Conservation (phyloP, 2,888 invertebrate genomes). For the Vesta saturnalis region DNA sequence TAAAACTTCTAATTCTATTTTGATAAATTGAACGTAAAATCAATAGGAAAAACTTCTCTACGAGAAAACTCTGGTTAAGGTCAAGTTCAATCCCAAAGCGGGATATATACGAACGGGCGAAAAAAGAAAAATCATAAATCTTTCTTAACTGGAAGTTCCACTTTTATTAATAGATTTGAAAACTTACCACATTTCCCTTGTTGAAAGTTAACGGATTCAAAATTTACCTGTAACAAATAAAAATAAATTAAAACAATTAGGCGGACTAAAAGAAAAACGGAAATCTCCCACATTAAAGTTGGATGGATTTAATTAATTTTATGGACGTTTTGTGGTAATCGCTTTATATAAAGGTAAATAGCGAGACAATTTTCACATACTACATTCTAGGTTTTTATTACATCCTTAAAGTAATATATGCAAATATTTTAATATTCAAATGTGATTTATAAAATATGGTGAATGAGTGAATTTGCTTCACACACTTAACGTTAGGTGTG, state of each 20-base stretch:
- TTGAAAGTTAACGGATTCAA: neutral
- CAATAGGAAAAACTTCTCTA: slow-evolving; percentile 18
- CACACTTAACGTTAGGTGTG: neutral
- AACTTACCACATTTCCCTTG: neutral
- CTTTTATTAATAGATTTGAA: slow-evolving; percentile 11
- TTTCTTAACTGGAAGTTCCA: slow-evolving; percentile 16
- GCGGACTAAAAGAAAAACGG: neutral
- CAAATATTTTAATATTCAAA: no score
- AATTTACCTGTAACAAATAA: slow-evolving; percentile 1
- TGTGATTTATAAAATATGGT: neutral
- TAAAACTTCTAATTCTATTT: slow-evolving; percentile 40
- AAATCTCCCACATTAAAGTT: neutral
- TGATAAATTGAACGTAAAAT: slow-evolving; percentile 26
- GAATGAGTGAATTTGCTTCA: neutral
- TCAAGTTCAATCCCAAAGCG: slow-evolving; percentile 22
- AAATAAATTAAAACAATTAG: slow-evolving; percentile 2
- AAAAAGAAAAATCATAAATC: slow-evolving; percentile 23
- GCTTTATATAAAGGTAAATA: neutral
- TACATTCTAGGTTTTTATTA: neutral
- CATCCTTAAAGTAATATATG: neutral
- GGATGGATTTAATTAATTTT: neutral
- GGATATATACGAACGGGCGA: slow-evolving; percentile 13
- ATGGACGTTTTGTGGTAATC: neutral
- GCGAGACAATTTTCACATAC: neutral
- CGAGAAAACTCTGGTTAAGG: slow-evolving; percentile 9